These are phyloP conservation scores for Prionace glauca DNA, from an alignment of 2,797 vertebrate genomes.

Conservation along the genomic window DNA sequence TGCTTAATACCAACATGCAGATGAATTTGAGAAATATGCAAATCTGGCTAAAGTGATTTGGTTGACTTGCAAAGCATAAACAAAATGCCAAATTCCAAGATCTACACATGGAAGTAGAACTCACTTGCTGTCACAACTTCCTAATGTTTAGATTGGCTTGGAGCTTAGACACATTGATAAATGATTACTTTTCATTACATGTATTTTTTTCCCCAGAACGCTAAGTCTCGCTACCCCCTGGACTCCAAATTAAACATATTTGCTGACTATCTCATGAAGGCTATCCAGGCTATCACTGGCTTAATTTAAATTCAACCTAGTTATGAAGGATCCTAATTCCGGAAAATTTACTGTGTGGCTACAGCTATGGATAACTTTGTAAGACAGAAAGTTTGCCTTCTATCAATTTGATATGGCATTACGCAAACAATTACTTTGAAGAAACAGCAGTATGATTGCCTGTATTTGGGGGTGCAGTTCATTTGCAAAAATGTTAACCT, in stretches of 20 bases:
- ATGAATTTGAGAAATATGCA: background rate
- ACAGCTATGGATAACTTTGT: background rate
- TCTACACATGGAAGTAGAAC: background rate
- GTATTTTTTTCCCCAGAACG: background rate
- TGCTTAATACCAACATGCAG: background rate
- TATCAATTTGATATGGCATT: background rate
- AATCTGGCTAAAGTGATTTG: background rate
- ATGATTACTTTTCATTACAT: background rate
- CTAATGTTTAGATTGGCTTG: background rate
- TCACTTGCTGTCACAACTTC: background rate
- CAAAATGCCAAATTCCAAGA: background rate
- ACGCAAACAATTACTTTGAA: background rate
- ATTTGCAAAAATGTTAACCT: background rate
- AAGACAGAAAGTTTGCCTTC: background rate
- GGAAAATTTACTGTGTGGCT: background rate
- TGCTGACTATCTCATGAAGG: background rate
- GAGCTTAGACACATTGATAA: background rate
- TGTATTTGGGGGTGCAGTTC: background rate
- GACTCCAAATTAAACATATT: background rate
- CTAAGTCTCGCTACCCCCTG: background rate
- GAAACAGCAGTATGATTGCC: background rate
- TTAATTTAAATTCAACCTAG: background rate
- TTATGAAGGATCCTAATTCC: background rate
- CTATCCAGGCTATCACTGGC: background rate
- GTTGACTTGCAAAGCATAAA: background rate